Percentiles rank a stretch among this genome's conserved stretches.
phyloP scores from a whole-genome alignment of 2,888 invertebrate species.

The Archips crataeganus region DNA sequence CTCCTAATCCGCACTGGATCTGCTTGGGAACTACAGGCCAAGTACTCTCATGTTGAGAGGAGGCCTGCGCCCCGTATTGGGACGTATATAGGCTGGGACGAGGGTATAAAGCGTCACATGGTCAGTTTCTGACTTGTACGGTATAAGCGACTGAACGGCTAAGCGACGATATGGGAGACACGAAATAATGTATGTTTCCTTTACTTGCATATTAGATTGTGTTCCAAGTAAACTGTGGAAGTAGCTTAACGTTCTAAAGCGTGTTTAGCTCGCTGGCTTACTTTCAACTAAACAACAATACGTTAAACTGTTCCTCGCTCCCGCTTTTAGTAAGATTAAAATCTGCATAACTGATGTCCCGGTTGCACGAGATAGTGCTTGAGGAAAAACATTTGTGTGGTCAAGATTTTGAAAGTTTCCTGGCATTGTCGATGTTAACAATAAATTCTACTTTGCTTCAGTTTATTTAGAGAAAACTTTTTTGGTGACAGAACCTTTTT shows the following conservation, averaged over 20 bases:
- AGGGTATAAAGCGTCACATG: too few relatives aligned
- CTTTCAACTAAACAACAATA: conserved; percentile 56
- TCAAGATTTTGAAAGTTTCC: neutral
- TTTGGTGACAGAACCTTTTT: too few relatives aligned
- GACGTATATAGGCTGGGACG: too few relatives aligned
- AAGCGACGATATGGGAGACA: too few relatives aligned
- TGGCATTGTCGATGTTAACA: neutral
- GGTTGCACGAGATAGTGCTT: conserved; percentile 36
- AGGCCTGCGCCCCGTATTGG: too few relatives aligned
- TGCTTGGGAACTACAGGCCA: too few relatives aligned
- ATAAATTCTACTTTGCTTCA: neutral
- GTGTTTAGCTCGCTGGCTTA: conserved; percentile 41
- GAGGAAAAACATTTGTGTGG: conserved; percentile 22
- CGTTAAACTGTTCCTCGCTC: conserved; percentile 48
- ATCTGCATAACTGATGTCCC: conserved; percentile 68
- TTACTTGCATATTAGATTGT: neutral
- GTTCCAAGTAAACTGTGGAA: neutral
- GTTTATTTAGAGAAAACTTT: neutral
- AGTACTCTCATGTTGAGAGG: too few relatives aligned
- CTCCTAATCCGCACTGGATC: too few relatives aligned
- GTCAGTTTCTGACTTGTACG: too few relatives aligned
- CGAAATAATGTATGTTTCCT: too few relatives aligned
- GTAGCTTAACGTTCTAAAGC: conserved; percentile 16
- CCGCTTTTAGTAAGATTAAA: conserved; percentile 73
- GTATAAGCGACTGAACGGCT: too few relatives aligned